A percentile compares a stretch with the other conserved stretches of the same genome.
Conservation (phyloP, 2,888 invertebrate species). For the Dynastes grantii region DNA sequence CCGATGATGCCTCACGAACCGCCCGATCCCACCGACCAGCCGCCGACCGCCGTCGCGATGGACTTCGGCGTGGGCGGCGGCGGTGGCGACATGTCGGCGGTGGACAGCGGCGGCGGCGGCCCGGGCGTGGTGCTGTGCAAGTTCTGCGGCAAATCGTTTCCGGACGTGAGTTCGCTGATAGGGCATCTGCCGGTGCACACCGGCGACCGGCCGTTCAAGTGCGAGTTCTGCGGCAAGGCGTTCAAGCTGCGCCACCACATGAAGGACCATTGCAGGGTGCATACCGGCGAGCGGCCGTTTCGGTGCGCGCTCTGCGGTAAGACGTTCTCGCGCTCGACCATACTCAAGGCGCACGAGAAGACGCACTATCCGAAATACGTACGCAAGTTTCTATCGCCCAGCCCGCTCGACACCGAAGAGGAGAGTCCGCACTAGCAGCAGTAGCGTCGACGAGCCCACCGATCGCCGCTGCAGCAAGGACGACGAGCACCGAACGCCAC, state of each 20-base stretch:
- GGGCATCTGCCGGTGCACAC: slow-evolving; percentile 92
- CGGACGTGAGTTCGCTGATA: slow-evolving; percentile 90
- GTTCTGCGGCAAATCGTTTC: slow-evolving; percentile 94
- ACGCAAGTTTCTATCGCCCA: slow-evolving; percentile 90
- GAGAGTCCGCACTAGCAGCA: slow-evolving; percentile 80
- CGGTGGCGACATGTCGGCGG: neutral
- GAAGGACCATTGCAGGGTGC: slow-evolving; percentile 95
- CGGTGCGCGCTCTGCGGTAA: slow-evolving; percentile 92
- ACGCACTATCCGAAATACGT: slow-evolving; percentile 94
- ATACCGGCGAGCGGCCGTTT: slow-evolving; percentile 93
- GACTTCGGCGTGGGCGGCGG: slow-evolving; percentile 75
- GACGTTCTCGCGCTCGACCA: slow-evolving; percentile 92
- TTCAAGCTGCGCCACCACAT: slow-evolving; percentile 94
- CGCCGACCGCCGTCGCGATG: slow-evolving; percentile 72
- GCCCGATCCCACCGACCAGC: slow-evolving; percentile 71
- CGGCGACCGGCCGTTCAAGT: slow-evolving; percentile 92
- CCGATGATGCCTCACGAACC: slow-evolving; percentile 68
- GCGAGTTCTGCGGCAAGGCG: slow-evolving; percentile 95
- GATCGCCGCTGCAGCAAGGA: too few species aligned
- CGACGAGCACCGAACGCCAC: too few species aligned
- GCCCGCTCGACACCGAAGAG: slow-evolving; percentile 88
- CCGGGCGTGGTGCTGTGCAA: slow-evolving; percentile 86
- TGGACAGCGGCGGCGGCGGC: slow-evolving; percentile 66
- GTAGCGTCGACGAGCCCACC: neutral
- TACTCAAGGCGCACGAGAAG: slow-evolving; percentile 93